Evolutionary conservation across 2,797 vertebrate genomes (phyloP), one percentile per base, ranked within the genome.

Genomic region (Sternarchorhynchus goeldii): DNA sequence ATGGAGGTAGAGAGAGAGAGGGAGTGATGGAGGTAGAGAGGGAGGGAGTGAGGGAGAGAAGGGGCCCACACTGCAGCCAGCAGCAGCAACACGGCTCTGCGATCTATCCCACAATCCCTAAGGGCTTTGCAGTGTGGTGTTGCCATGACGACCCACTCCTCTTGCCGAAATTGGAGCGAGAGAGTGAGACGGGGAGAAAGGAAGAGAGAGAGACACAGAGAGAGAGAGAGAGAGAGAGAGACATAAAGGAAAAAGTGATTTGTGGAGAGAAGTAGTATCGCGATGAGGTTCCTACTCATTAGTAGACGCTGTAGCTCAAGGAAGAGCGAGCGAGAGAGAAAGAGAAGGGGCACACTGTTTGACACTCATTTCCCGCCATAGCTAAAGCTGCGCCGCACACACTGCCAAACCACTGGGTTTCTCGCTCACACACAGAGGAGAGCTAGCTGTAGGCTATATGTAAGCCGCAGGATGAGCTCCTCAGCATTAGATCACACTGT

Each of bases 121-220:
- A 78, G 83, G 82, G 84, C 75, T 85, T 80, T 75, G 85, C 84
- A 85, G 82, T 84, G 82, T 82, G 86, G 83, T 85, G 87, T 88
- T 88, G 86, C 86, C 73, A 88, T 87, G 87, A 84, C 87, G 58
- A 88, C 87, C 39, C 29, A 75, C 82, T 87, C 85, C 82, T 85
- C 82, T 75, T 83, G 81, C 84, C 81, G 79, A 84, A 86, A 85
- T 80, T 84, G 79, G 84, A 87, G 78, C 36, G 79, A 87, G 80
- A 77, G 80, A 78, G 82, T 56, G 70, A 50, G 21, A 78, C 69
- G 63, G 59, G 50, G 73, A 75, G 76, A 57, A 71, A 62, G 71
- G 77, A 66, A 32, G 64, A 39, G 59, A 81, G 53, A 75, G 41
- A 20, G 72, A n/a, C n/a, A n/a, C n/a, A n/a, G n/a, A n/a, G 71